A percentile compares a stretch with the other conserved stretches of the same genome.
phyloP scores from a whole-genome alignment of 2,797 vertebrate genomes.

The Limosa lapponica region DNA sequence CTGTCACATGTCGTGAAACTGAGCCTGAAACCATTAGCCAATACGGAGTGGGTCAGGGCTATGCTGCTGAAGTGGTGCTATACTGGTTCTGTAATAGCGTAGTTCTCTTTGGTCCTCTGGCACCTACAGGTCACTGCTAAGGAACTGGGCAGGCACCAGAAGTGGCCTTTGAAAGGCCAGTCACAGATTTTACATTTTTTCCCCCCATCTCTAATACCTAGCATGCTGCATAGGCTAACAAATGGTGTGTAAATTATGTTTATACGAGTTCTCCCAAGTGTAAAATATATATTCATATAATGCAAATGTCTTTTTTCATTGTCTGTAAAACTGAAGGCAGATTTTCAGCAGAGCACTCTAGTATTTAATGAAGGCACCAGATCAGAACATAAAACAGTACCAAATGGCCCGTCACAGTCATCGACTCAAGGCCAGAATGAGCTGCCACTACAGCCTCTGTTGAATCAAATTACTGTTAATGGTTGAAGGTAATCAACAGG shows the following conservation, averaged over 20 bases:
- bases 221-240: slow-evolving; percentile 5
- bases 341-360: slow-evolving; percentile 24
- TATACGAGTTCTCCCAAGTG: not conserved
- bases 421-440: slow-evolving; percentile 8
- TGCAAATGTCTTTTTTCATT: slow-evolving; percentile 45
- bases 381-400: slow-evolving; percentile 34
- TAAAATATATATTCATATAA: slow-evolving; percentile 47
- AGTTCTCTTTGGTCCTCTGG: not conserved
- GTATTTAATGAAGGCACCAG: slow-evolving; percentile 39
- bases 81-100: not conserved
- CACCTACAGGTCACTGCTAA: not conserved
- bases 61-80: not conserved
- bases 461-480: not conserved
- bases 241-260: slow-evolving; percentile 36
- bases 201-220: not conserved
- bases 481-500: not conserved
- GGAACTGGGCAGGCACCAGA: not conserved
- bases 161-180: not conserved
- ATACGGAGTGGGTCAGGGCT: not conserved
- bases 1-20: not conserved
- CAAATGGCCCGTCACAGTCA: slow-evolving; percentile 17
- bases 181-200: not conserved
- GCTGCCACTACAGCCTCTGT: not conserved
- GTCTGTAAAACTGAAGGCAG: slow-evolving; percentile 23
- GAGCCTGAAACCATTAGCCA: not conserved